Base-by-base conservation (phyloP, 2,797 vertebrate species). In the Gastrophryne carolinensis region DNA sequence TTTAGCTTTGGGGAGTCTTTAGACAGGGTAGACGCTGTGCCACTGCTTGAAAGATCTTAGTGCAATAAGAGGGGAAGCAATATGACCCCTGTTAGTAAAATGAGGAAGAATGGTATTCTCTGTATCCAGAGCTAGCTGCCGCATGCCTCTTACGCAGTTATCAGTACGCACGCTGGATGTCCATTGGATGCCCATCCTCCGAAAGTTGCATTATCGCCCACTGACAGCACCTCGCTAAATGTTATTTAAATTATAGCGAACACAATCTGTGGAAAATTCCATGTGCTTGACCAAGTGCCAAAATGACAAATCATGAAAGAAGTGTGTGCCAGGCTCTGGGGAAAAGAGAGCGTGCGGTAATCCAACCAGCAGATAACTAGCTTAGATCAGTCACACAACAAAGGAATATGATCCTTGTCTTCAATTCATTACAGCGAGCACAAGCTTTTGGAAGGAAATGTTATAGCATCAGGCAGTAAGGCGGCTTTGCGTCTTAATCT, bases 221-320 rank as follows among this genome's bases (percentile, higher is more conserved):
- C 13, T 13, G 23, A 5, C 37, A 44, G 4, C n/a, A n/a, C n/a
- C n/a, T n/a, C n/a, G n/a, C n/a, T n/a, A n/a, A n/a, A 10, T 2
- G 24, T 19, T 65, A 41, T 65, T 19, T 32, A 29, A 65, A 15
- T 65, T 11, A 65, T 12, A 21, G n/a, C n/a, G 41, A 47, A 47
- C n/a, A 19, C n/a, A 19, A 47, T 15, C n/a, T 47, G 15, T 64
- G 44, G 41, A 65, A 65, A 65, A 32, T 65, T 65, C 27, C 47
- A 29, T 65, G 29, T 32, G 30, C 19, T 49, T 10, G 26, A 30
- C 2, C 9, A 3, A 4, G 11, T 49, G 62, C 62, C 41, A 65
- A 9, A 65, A 50, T 65, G 4, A 65, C 44, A 65, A 32, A 50
- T 65, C 27, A 32, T 35, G 4, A 35, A 32, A 32, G 7, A n/a